Evolutionary conservation across 2,888 invertebrate species (phyloP).

Genomic region (Drosophila diplacantha): DNA sequence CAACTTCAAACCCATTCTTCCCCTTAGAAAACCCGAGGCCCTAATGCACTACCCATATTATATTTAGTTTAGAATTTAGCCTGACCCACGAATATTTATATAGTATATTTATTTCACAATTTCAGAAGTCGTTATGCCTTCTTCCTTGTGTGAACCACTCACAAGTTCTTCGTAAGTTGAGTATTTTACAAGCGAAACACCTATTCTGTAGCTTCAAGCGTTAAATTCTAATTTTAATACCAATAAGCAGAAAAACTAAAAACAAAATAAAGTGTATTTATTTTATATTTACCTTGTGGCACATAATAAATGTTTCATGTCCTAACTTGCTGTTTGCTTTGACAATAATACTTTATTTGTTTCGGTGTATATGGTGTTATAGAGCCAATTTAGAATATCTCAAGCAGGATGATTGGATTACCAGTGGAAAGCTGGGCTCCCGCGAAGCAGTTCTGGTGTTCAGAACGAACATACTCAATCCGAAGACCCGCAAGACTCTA

Average conservation of each 20-base stretch:
- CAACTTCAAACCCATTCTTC: too few relatives aligned
- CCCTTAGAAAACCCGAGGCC: not conserved
- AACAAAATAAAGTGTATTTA: not conserved
- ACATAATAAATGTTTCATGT: conserved; percentile 12
- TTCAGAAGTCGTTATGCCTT: conserved; percentile 59
- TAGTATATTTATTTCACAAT: conserved; percentile 30
- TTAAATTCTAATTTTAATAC: not conserved
- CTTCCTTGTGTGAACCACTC: conserved; percentile 43
- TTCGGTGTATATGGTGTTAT: conserved; percentile 4
- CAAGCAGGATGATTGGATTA: conserved; percentile 78
- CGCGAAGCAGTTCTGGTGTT: conserved; percentile 83
- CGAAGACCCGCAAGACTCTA: conserved; percentile 55
- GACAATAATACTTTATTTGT: not conserved
- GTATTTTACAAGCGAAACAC: conserved; percentile 1
- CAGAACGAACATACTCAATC: conserved; percentile 80
- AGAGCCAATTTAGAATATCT: conserved; percentile 27
- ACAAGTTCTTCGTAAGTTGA: conserved; percentile 54
- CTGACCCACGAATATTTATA: not conserved
- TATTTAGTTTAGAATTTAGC: not conserved
- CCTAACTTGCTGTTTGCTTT: not conserved
- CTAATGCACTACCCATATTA: not conserved
- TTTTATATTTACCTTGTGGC: not conserved
- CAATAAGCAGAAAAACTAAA: not conserved
- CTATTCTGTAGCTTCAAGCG: not conserved
- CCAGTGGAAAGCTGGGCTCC: conserved; percentile 81